Evolutionary conservation across 2,797 vertebrate species (phyloP).

Genomic region (Hoplostethus mediterraneus): DNA sequence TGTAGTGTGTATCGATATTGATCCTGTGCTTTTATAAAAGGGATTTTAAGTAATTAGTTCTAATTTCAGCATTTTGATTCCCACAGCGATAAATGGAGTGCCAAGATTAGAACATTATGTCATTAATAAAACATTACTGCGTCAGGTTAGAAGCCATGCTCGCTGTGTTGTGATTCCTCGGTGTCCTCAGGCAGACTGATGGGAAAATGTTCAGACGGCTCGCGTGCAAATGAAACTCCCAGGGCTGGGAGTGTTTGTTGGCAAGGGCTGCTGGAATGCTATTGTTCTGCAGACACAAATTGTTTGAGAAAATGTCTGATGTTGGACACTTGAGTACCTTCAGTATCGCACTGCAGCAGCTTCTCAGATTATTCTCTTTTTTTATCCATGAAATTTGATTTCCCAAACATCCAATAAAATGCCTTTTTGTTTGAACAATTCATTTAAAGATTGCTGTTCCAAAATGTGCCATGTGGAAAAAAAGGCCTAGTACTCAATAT

Average conservation of each 20-base stretch:
- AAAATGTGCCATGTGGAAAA: too few relatives aligned
- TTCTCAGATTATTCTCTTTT: neutral
- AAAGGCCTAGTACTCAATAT: too few relatives aligned
- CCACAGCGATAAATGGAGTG: slow-evolving; percentile 1
- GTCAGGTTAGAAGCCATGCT: slow-evolving; percentile 19
- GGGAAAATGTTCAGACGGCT: slow-evolving; percentile 48
- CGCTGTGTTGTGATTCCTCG: slow-evolving; percentile 6
- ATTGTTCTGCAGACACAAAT: slow-evolving; percentile 57
- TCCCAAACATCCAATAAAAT: neutral
- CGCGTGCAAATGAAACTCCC: slow-evolving; percentile 59
- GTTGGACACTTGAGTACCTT: slow-evolving; percentile 4
- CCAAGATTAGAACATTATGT: slow-evolving; percentile 6
- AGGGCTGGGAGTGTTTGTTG: slow-evolving; percentile 68
- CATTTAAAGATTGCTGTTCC: too few relatives aligned
- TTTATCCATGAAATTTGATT: neutral
- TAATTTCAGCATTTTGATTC: slow-evolving; percentile 8
- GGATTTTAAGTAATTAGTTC: neutral
- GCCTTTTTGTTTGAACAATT: too few relatives aligned
- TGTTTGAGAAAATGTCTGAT: slow-evolving; percentile 53
- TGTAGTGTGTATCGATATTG: too few relatives aligned
- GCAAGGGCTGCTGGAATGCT: slow-evolving; percentile 68
- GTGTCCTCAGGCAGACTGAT: slow-evolving; percentile 33
- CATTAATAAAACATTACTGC: slow-evolving; percentile 13
- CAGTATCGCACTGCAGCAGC: neutral
- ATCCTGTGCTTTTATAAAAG: neutral